Percentiles rank a stretch among this genome's conserved stretches.
phyloP scores from a whole-genome alignment of 2,113 vertebrate species.

The Mesoclemmys tuberculata region DNA sequence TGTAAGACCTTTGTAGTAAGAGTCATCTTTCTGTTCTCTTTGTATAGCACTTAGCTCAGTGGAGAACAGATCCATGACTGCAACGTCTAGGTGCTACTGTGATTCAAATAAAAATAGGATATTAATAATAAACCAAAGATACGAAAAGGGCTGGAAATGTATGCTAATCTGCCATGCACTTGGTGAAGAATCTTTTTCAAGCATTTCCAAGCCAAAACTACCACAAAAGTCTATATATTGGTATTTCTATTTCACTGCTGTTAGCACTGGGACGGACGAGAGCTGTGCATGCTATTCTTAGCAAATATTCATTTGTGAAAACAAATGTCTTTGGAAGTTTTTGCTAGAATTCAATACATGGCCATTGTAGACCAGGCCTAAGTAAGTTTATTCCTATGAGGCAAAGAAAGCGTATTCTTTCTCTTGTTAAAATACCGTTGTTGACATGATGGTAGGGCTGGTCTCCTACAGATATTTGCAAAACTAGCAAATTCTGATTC shows the following conservation, averaged over 20 bases:
- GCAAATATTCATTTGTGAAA: background rate
- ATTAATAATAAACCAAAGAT: background rate
- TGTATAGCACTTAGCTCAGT: background rate
- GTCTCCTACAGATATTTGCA: background rate
- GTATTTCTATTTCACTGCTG: background rate
- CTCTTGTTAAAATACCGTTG: background rate
- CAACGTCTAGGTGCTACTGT: background rate
- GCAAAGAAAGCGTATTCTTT: no score
- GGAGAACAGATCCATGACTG: background rate
- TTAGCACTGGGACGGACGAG: background rate
- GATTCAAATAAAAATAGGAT: background rate
- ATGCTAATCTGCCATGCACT: background rate
- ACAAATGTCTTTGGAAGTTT: background rate
- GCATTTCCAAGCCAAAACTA: background rate
- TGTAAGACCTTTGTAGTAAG: background rate
- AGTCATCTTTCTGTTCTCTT: background rate
- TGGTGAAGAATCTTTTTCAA: background rate
- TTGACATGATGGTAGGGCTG: background rate
- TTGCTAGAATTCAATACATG: background rate
- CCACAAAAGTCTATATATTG: background rate
- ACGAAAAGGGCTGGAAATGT: background rate
- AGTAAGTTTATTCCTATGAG: no score
- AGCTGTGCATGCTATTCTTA: background rate
- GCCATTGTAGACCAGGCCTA: no score
- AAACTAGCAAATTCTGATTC: background rate